A percentile compares a stretch with the other conserved stretches of the same genome.
Conservation (phyloP, 2,113 vertebrate genomes). For the Synodontis membranacea region DNA sequence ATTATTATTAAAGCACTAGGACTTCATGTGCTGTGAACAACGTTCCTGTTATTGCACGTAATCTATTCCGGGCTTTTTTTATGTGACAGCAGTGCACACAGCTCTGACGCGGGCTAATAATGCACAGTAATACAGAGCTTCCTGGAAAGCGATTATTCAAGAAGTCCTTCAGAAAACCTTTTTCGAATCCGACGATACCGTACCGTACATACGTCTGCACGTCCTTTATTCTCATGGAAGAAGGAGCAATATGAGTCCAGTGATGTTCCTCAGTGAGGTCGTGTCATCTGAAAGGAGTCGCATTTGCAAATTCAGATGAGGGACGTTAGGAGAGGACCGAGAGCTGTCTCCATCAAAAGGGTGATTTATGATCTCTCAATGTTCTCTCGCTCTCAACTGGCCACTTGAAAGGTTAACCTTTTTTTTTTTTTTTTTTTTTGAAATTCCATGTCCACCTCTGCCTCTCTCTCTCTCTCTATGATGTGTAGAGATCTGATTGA, state of each 20-base stretch:
- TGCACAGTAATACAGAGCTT: too few relatives aligned
- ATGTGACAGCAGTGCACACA: not conserved
- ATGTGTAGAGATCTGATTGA: slow-evolving; percentile 21
- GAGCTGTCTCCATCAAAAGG: slow-evolving; percentile 42
- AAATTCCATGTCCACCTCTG: slow-evolving; percentile 10
- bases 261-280: slow-evolving; percentile 1
- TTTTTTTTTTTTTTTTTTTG: slow-evolving; percentile 28
- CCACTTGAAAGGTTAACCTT: slow-evolving; percentile 48
- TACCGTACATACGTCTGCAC: too few relatives aligned
- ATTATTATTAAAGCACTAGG: slow-evolving; percentile 4
- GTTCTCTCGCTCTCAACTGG: slow-evolving; percentile 27
- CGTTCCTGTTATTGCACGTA: not conserved
- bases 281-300: not conserved
- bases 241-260: not conserved
- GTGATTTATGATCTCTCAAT: slow-evolving; percentile 48
- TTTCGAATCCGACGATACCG: not conserved
- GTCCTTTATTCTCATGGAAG: not conserved
- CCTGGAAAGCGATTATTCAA: not conserved
- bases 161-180: not conserved
- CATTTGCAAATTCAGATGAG: slow-evolving; percentile 2
- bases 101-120: not conserved
- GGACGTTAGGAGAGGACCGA: slow-evolving; percentile 8
- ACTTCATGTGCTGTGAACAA: not conserved
- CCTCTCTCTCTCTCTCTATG: not conserved
- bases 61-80: not conserved